Base-by-base conservation (phyloP, 2,888 invertebrate species). In the Tinea pellionella region DNA sequence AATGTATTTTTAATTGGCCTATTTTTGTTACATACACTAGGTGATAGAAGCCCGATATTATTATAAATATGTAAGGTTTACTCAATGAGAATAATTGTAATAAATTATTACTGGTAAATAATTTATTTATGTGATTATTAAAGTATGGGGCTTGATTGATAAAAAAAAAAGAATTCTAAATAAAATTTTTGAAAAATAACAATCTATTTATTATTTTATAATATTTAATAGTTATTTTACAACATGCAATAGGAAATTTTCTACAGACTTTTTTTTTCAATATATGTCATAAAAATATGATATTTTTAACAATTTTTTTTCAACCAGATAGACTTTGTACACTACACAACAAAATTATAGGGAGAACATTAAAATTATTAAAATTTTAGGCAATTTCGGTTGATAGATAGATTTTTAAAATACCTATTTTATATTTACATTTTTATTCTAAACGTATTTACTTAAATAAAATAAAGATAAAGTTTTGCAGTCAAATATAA, bases 1-100 rank as follows among this genome's bases (percentile, higher is more conserved):
- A 81, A 82, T 80, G 77, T 15, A 79, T 83, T 32, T 58, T 37
- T 69, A n/a, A 59, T 32, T 41, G 47, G 41, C 13, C 29, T 55
- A 41, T 19, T 9, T 55, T 43, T 43, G 11, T 24, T 24, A 24
- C 6, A 24, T 6, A 24, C 3, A 24, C n/a, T n/a, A n/a, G n/a
- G 24, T 24, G 24, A 24, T 3, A 3, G 24, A 24, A 24, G 24
- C 3, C 2, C 6, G 24, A 24, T 24, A n/a, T n/a, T n/a, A n/a
- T n/a, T n/a, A n/a, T n/a, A n/a, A n/a, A n/a, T n/a, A n/a, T n/a
- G n/a, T n/a, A n/a, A n/a, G n/a, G n/a, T n/a, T n/a, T n/a, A n/a
- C n/a, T n/a, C n/a, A n/a, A n/a, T n/a, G n/a, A n/a, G n/a, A n/a
- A n/a, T n/a, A n/a, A n/a, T n/a, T n/a, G n/a, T n/a, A n/a, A n/a